phyloP scores from a whole-genome alignment of 2,113 vertebrate species.

The Ariopsis seemanni region DNA sequence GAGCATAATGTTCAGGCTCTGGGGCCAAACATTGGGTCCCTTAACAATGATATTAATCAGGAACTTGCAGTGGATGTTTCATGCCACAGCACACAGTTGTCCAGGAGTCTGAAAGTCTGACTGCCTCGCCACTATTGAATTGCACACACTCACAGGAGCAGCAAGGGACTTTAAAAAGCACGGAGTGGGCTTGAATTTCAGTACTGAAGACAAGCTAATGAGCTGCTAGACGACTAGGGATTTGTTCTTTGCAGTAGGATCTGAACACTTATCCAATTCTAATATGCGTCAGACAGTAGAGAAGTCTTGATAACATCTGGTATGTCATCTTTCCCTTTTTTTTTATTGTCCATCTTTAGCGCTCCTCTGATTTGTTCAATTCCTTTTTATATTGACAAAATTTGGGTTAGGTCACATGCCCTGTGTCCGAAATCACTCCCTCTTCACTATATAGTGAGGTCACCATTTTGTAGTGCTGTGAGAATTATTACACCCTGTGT shows the following conservation, averaged over 20 bases:
- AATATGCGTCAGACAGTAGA: background rate
- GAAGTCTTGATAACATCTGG: background rate
- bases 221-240: background rate
- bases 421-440: too few species aligned
- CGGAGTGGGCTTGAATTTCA: background rate
- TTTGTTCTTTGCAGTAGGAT: background rate
- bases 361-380: background rate
- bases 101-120: background rate
- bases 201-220: background rate
- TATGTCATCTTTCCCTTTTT: slow-evolving; percentile 25
- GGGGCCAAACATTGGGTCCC: background rate
- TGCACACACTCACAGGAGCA: background rate
- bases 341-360: background rate
- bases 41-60: background rate
- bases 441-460: too few species aligned
- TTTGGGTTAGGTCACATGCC: background rate
- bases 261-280: background rate
- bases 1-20: background rate
- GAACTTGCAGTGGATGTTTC: background rate
- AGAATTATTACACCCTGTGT: too few species aligned
- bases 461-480: too few species aligned
- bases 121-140: background rate
- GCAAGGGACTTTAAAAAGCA: background rate
- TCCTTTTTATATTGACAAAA: background rate
- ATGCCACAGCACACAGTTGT: background rate